These are phyloP conservation scores for Xenopus tropicalis DNA, from an alignment of 2,113 vertebrate species.

Conservation along the genomic window DNA sequence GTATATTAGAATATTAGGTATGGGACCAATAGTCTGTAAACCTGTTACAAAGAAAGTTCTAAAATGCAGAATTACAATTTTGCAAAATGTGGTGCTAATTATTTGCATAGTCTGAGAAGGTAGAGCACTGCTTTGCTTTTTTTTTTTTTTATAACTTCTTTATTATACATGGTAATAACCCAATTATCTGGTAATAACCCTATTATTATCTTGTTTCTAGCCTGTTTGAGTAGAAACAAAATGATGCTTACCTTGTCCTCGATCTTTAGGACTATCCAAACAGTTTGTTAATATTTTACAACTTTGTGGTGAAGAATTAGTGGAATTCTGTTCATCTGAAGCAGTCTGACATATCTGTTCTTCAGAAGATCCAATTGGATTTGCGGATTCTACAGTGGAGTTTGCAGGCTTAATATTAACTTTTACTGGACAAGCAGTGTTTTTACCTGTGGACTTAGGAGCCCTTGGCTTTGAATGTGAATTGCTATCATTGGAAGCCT, in stretches of 20 bases:
- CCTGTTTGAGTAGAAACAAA: not conserved
- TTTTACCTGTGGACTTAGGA: constrained; percentile 59
- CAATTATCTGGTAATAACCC: no score
- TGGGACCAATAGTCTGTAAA: no score
- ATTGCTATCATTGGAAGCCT: constrained; percentile 63
- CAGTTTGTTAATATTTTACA: constrained; percentile 40
- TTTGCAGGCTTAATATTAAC: constrained; percentile 54
- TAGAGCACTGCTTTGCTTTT: no score
- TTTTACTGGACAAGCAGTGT: constrained; percentile 53
- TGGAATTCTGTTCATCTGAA: constrained; percentile 49
- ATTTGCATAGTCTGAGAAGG: no score
- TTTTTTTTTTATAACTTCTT: no score
- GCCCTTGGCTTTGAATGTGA: no score
- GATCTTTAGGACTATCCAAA: constrained; percentile 42
- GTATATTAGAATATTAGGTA: no score
- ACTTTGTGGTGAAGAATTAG: constrained; percentile 31
- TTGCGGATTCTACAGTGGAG: constrained; percentile 52
- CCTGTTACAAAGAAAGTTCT: no score
- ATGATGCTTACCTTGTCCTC: constrained; percentile 26
- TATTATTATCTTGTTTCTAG: no score
- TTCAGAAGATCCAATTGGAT: constrained; percentile 44
- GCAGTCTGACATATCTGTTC: constrained; percentile 57
- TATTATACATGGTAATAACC: no score
- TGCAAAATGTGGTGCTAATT: no score
- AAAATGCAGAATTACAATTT: no score